A percentile compares a stretch with the other conserved stretches of the same genome.
Evolutionary conservation across 2,797 vertebrate genomes (phyloP).

Genomic region (Morelia viridis): DNA sequence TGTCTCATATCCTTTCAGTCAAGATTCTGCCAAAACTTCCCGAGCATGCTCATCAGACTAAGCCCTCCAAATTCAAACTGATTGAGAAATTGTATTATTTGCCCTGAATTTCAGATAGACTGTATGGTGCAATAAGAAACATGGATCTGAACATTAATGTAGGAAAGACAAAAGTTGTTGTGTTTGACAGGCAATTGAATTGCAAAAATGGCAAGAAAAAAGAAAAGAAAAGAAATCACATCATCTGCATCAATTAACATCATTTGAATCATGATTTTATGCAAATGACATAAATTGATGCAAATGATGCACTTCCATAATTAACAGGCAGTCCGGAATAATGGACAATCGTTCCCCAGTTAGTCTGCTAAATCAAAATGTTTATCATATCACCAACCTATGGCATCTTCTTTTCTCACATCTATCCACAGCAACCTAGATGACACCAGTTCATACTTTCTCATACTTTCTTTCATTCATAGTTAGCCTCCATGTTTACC

Average conservation of each 20-base stretch:
- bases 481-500: not conserved
- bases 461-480: not conserved
- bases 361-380: not conserved
- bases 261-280: not conserved
- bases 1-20: not conserved
- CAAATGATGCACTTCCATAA: not conserved
- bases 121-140: not conserved
- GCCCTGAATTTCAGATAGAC: not conserved
- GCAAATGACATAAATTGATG: not conserved
- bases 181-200: not conserved
- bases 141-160: not conserved
- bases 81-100: not conserved
- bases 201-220: not conserved
- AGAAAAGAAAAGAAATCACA: not conserved
- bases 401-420: not conserved
- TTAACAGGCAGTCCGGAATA: not conserved
- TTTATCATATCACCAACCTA: not conserved
- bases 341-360: not conserved
- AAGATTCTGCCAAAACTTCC: not conserved
- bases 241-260: too few relatives aligned
- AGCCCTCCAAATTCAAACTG: not conserved
- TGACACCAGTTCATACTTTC: not conserved
- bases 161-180: not conserved
- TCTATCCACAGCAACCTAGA: not conserved
- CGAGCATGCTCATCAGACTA: not conserved